A percentile compares a stretch with the other conserved stretches of the same genome.
Evolutionary conservation across 2,113 vertebrate genomes (phyloP).

Genomic region (Pollimyrus isidori): DNA sequence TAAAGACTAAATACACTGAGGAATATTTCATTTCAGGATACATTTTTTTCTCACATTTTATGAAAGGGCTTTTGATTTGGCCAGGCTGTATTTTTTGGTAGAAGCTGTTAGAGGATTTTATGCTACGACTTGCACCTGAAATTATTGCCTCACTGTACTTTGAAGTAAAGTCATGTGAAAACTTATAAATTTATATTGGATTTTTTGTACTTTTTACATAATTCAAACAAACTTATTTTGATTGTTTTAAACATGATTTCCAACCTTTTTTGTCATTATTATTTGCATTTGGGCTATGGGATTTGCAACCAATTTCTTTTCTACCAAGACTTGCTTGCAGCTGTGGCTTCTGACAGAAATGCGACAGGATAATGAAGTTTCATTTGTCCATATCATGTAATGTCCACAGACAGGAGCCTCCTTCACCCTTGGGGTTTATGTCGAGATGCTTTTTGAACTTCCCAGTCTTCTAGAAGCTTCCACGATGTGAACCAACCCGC

Average conservation of each 20-base stretch:
- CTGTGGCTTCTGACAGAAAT: background rate
- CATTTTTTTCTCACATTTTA: background rate
- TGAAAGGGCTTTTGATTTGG: background rate
- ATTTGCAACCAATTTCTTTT: background rate
- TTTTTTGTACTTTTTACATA: background rate
- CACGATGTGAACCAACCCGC: background rate
- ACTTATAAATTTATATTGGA: background rate
- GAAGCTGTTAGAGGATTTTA: background rate
- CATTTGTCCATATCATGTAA: background rate
- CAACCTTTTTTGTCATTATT: background rate
- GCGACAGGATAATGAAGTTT: background rate
- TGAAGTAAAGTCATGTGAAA: background rate
- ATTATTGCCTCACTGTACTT: background rate
- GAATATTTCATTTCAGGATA: background rate
- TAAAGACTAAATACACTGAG: background rate
- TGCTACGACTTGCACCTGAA: background rate
- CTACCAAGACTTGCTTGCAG: background rate
- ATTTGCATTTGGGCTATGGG: background rate
- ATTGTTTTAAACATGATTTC: background rate
- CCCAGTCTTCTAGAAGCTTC: background rate
- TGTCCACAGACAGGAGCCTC: background rate
- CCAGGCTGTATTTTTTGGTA: background rate
- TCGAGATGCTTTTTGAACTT: background rate
- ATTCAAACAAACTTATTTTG: background rate
- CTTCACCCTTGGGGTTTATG: background rate